Percentiles rank a stretch among this genome's conserved stretches.
These are phyloP conservation scores for Rhorus exstirpatorius DNA, from an alignment of 2,888 invertebrate species.

Conservation along the genomic window DNA sequence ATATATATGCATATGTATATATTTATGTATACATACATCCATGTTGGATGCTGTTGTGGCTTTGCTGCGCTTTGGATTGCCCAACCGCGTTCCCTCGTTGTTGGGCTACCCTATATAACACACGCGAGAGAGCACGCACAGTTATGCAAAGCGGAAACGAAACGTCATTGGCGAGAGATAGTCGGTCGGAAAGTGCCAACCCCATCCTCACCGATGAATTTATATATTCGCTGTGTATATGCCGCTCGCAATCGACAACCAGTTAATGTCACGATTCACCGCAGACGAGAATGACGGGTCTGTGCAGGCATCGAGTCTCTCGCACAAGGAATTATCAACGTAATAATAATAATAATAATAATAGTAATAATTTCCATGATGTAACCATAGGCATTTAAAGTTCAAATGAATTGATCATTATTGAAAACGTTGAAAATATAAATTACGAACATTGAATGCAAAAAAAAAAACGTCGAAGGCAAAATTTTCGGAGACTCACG, in stretches of 20 bases:
- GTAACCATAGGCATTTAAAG: slow-evolving; percentile 16
- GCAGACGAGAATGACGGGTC: slow-evolving; percentile 45
- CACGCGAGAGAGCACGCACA: slow-evolving; percentile 67
- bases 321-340: slow-evolving; percentile 36
- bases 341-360: slow-evolving; percentile 23
- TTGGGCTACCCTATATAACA: too few species aligned
- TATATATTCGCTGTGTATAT: slow-evolving; percentile 44
- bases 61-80: slow-evolving; percentile 61
- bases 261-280: slow-evolving; percentile 59
- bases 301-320: slow-evolving; percentile 20
- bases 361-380: slow-evolving; percentile 12
- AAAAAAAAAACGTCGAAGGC: too few species aligned
- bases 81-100: slow-evolving; percentile 63
- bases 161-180: slow-evolving; percentile 76
- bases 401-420: slow-evolving; percentile 11
- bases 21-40: not conserved
- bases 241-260: slow-evolving; percentile 54
- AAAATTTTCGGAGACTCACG: too few species aligned
- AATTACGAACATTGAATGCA: too few species aligned
- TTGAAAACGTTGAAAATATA: too few species aligned
- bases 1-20: slow-evolving; percentile 30
- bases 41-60: slow-evolving; percentile 53
- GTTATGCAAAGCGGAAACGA: slow-evolving; percentile 78
- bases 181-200: slow-evolving; percentile 70
- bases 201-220: slow-evolving; percentile 17